Conservation (phyloP, 2,113 vertebrate genomes). For the Henicopernis longicauda region DNA sequence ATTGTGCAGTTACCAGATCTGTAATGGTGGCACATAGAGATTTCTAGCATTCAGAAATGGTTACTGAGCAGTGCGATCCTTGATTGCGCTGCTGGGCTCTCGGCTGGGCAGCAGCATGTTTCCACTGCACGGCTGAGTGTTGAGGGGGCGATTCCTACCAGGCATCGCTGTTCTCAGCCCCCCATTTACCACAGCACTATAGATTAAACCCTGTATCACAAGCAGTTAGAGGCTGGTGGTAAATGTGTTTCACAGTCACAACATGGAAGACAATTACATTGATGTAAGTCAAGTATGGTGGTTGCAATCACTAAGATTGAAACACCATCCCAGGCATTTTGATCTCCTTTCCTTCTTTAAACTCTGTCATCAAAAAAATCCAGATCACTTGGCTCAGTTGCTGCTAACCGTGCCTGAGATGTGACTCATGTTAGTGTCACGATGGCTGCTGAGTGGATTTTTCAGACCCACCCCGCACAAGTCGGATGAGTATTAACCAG, state of each 20-base stretch:
- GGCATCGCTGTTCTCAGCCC: background rate
- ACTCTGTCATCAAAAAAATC: background rate
- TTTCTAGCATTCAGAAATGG: accelerated
- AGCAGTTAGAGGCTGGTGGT: background rate
- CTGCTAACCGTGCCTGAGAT: background rate
- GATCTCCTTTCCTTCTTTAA: background rate
- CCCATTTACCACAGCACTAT: accelerated
- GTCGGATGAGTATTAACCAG: background rate
- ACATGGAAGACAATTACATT: background rate
- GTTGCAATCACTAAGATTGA: background rate
- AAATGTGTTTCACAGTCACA: background rate
- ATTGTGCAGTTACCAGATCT: background rate
- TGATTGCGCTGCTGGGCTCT: background rate
- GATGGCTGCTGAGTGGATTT: background rate
- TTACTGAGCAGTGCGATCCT: background rate
- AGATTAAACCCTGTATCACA: too few species aligned
- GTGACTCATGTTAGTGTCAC: accelerated
- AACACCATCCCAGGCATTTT: background rate
- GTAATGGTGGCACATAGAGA: background rate
- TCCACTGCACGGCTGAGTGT: background rate
- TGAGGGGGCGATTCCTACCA: accelerated
- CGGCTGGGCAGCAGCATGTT: background rate
- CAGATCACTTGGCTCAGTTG: background rate
- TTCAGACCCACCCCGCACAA: background rate
- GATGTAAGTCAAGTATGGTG: background rate